Base-by-base conservation (phyloP, 64 coral and sea anemone species). In the Dendronephthya gigantea region DNA sequence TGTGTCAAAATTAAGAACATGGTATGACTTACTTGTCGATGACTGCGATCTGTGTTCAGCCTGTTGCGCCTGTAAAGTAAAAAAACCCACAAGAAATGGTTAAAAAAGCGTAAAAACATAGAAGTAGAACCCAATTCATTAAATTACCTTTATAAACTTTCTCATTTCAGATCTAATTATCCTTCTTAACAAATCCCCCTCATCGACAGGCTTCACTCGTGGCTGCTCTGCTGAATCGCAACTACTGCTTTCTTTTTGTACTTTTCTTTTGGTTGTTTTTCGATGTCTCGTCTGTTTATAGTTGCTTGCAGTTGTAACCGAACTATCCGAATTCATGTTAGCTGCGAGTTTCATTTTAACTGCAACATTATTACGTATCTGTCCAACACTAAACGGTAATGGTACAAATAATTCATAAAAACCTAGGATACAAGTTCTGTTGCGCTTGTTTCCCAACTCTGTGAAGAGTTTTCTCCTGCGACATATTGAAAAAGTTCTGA, bases 91-190 rank as follows among this genome's bases (percentile, higher is more conserved):
- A n/a, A 62, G 19, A 62, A 22, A 62, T 23, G 0, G 25, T 22
- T 15, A 6, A 11, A 45, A 45, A 45, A 45, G 41, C 41, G 41
- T 4, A 45, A 45, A 45, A 45, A 45, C 41, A 45, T 6, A 45
- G 4, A 58, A 58, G 22, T 17, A 58, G 22, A 6, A 22, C 55
- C 0, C 55, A 62, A 22, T 12, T 0, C 13, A 52, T 22, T 52
- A 25, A 2, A 1, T 27, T 36, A 79, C 72, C 72, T 79, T 79
- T 15, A 79, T 79, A 39, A 79, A 79, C 11, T 79, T 79, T 79
- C 72, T 79, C 72, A 79, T 79, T 39, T 79, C 72, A 39, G 72
- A 79, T 79, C 72, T 79, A 79, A 79, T 79, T 15, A 79, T 79
- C 17, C 29, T 79, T 39, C 72, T 79, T 19, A 79, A 35, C 19